Base-by-base conservation (phyloP, 2,888 invertebrate species). In the Dryadula phaetusa region DNA sequence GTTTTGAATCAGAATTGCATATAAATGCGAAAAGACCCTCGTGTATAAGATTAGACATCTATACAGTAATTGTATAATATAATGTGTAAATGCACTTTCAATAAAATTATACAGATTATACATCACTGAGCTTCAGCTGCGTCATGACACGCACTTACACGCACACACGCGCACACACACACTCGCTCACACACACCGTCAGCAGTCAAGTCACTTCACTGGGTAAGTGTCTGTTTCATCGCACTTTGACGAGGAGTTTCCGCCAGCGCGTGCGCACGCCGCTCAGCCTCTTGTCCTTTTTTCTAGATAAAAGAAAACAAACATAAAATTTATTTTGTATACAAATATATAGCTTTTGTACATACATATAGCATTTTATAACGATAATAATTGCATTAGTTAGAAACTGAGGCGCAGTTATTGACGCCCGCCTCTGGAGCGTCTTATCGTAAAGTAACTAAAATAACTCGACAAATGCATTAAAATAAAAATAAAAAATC, bases 181-280 rank as follows among this genome's bases (percentile, higher is more conserved):
- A 61, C 32, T 32, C 16, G 1, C 32, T 14, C 22, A 14, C 0
- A 14, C 25, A 12, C 22, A 40, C n/a, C n/a, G 7, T 56, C 37
- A 28, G 16, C 14, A n/a, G 37, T 40, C 3, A 16, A 25, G 14
- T 8, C 0, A n/a, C n/a, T n/a, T 42, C 53, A 40, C 46, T 18
- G 14, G 0, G 22, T 28, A 14, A 42, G 44, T 18, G 37, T 56
- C 20, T 49, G 12, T 37, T 34, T 79, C 56, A 83, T 66, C 79
- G 76, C 70, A 77, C 78, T 58, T 76, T 78, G 64, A 84, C 76
- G 69, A 86, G 79, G 62, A 85, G 82, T 69, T 79, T 80, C 76
- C 77, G 79, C 86, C 86, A 85, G 67, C 82, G 78, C 66, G 72
- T 75, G 76, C 73, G 73, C 75, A 71, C 62, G 67, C 62, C 70